These are phyloP conservation scores for Vulpes lagopus DNA, from an alignment of 2,113 vertebrate species.

Conservation along the genomic window DNA sequence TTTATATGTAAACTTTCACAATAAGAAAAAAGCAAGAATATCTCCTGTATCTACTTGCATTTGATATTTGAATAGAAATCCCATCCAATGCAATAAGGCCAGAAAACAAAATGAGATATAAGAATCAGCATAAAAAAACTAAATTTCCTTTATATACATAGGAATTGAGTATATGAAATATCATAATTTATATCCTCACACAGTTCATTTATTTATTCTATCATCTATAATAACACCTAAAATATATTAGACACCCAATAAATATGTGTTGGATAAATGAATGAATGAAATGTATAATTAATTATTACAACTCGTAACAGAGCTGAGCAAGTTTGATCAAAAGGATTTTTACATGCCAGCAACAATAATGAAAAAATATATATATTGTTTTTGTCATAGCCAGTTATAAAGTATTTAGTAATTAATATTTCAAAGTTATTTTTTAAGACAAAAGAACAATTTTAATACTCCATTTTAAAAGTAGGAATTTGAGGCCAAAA, in stretches of 20 bases:
- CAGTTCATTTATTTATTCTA: background rate
- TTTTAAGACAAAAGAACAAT: background rate
- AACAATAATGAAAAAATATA: background rate
- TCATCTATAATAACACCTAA: background rate
- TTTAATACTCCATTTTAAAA: conserved; percentile 17
- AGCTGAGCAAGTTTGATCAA: background rate
- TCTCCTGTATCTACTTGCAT: background rate
- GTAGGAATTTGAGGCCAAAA: background rate
- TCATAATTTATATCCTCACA: background rate
- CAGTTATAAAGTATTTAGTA: background rate
- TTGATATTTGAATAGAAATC: background rate
- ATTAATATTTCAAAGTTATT: background rate
- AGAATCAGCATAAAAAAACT: background rate
- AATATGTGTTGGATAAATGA: background rate
- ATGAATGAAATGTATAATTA: background rate
- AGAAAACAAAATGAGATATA: background rate
- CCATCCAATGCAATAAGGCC: background rate
- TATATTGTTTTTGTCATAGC: too few relatives aligned
- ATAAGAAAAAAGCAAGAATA: background rate
- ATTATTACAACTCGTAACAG: background rate
- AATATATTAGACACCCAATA: background rate
- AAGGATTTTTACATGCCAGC: background rate
- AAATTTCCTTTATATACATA: background rate
- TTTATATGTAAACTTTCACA: background rate
- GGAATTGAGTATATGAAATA: background rate